These are phyloP conservation scores for Odobenus rosmarus DNA, from an alignment of 2,113 vertebrate species.

Conservation along the genomic window DNA sequence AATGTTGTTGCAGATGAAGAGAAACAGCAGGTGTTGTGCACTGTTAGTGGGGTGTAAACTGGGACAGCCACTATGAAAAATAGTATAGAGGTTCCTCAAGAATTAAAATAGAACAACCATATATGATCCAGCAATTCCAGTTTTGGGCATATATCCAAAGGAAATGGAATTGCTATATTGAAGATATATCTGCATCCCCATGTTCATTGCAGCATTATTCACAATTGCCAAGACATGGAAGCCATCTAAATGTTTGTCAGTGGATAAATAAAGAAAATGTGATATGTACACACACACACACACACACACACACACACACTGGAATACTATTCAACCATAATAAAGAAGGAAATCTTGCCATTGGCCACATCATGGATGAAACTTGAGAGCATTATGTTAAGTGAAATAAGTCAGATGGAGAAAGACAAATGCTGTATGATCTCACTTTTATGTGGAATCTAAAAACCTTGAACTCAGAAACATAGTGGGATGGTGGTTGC, in stretches of 20 bases:
- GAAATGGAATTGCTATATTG: not conserved
- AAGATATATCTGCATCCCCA: not conserved
- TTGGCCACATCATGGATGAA: not conserved
- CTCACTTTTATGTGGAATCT: not conserved
- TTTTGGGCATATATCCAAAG: not conserved
- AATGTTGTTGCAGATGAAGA: not conserved
- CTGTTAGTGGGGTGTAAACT: not conserved
- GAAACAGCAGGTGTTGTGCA: not conserved
- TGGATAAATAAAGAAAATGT: not conserved
- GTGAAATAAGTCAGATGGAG: not conserved
- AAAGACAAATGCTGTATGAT: not conserved
- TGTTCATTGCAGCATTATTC: not conserved
- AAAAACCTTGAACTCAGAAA: not conserved
- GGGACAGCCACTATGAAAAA: not conserved
- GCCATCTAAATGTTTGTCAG: not conserved
- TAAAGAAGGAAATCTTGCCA: not conserved
- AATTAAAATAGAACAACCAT: not conserved
- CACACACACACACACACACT: too few species aligned
- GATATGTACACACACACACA: not conserved
- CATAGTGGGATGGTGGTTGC: not conserved
- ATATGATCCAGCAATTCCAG: not conserved
- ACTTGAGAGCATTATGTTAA: not conserved
- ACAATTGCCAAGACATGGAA: not conserved
- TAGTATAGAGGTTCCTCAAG: not conserved
- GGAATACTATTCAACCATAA: not conserved